Evolutionary conservation across 2,888 invertebrate genomes (phyloP).

Genomic region (Calephelis perditalis): DNA sequence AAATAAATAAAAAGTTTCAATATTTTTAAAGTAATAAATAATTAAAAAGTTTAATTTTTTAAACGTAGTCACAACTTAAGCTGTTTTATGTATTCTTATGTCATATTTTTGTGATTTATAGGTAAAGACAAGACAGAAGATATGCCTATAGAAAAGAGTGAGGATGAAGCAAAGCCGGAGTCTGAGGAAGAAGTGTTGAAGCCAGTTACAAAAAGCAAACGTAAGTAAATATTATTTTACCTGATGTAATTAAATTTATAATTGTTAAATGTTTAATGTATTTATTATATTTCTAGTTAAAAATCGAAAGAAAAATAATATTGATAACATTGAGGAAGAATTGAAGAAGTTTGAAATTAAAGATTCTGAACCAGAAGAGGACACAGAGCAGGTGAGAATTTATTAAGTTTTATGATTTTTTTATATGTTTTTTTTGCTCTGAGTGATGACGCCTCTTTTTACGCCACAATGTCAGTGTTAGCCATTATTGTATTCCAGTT

Average conservation of each 20-base stretch:
- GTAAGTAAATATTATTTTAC: conserved; percentile 33
- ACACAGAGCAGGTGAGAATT: conserved; percentile 41
- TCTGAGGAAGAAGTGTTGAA: conserved; percentile 52
- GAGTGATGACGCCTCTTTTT: too few species aligned
- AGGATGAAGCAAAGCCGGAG: conserved; percentile 58
- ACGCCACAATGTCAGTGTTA: too few species aligned
- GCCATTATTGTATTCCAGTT: too few species aligned
- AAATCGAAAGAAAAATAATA: conserved; percentile 61
- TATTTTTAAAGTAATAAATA: too few species aligned
- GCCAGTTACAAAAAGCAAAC: conserved; percentile 62
- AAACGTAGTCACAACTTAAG: too few species aligned
- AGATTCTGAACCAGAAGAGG: conserved; percentile 44
- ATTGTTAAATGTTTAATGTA: background rate
- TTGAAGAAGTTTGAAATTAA: conserved; percentile 66
- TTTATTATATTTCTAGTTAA: conserved; percentile 41
- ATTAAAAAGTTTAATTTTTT: too few species aligned
- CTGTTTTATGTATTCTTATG: too few species aligned
- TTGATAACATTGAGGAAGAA: conserved; percentile 67
- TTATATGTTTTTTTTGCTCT: conserved; percentile 8
- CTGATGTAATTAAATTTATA: background rate
- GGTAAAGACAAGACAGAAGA: conserved; percentile 76
- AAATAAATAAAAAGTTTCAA: too few species aligned
- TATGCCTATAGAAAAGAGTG: conserved; percentile 74
- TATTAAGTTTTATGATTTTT: background rate
- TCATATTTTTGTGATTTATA: conserved; percentile 30